These are phyloP conservation scores for Seriola dumerili DNA, from an alignment of 2,113 vertebrate genomes.

Conservation along the genomic window DNA sequence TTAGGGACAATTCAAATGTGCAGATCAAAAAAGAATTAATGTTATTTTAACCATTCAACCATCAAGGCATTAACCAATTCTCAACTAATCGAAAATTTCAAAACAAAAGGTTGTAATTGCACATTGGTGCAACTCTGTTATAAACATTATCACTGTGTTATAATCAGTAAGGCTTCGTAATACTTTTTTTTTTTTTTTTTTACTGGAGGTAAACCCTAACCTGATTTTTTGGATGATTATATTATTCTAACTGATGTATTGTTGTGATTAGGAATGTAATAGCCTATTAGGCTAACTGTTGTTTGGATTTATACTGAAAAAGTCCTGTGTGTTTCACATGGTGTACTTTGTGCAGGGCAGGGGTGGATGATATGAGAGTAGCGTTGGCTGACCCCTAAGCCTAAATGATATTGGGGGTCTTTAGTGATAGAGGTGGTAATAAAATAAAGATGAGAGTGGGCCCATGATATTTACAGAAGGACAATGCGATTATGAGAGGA, in stretches of 20 bases:
- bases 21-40: not conserved
- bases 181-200: not conserved
- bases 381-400: constrained; percentile 39
- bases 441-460: constrained; percentile 84
- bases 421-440: constrained; percentile 76
- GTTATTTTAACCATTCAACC: not conserved
- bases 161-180: not conserved
- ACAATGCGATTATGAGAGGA: constrained; percentile 77
- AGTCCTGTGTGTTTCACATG: constrained; percentile 32
- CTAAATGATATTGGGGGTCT: constrained; percentile 71
- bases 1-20: not conserved
- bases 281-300: not conserved
- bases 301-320: not conserved
- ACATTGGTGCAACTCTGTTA: not conserved
- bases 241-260: not conserved
- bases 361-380: constrained; percentile 48
- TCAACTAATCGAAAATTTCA: not conserved
- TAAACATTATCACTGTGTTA: not conserved
- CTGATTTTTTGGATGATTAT: not conserved
- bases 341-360: constrained; percentile 40
- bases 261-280: not conserved
- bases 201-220: too few relatives aligned
- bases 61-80: not conserved
- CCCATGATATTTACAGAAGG: constrained; percentile 84
- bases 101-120: not conserved